Evolutionary conservation across 2,888 invertebrate genomes (phyloP), one percentile per base, ranked within the genome.

Genomic region (Muschampia plurimacula): DNA sequence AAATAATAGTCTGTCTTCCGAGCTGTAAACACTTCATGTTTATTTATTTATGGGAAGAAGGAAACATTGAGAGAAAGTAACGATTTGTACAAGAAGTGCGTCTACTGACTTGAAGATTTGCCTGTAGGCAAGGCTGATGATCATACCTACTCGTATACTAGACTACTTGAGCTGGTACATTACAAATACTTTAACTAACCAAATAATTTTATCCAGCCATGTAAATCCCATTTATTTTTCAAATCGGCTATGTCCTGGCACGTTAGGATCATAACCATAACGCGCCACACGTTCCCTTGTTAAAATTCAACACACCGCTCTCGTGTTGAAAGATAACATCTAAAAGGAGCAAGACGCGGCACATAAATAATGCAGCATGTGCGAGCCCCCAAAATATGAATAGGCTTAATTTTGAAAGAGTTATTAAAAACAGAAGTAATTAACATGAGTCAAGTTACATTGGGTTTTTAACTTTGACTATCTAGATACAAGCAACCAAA

Each of bases 341-440:
- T 44, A 44, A 66, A 66, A 72, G 67, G 65, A 72, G 67, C 62
- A 72, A 72, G 41, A 67, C 62, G 44, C 66, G 41, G 8, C 28
- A 66, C 72, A 72, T 72, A 72, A 52, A 67, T 72, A 72, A 67
- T 72, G 67, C 44, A 72, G 52, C 72, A 52, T 66, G 60, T 59
- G 65, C 10, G 66, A 64, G 59, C 65, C 60, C 10, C 57, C 39
- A 9, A 64, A 64, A 64, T 64, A 2, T 46, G 46, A 15, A 64
- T 22, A 8, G 64, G 46, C 39, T 28, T 59, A 28, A 59, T 44
- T 15, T 28, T 13, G 32, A 28, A 59, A 32, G 15, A 5, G 59
- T 13, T 32, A 59, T 32, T 28, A 59, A 32, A 1, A 4, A n/a
- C 49, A 32, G 32, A 32, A 32, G 2, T 6, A 36, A 36, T 4